Evolutionary conservation across 2,888 invertebrate genomes (phyloP).

Genomic region (Morpho achilles): DNA sequence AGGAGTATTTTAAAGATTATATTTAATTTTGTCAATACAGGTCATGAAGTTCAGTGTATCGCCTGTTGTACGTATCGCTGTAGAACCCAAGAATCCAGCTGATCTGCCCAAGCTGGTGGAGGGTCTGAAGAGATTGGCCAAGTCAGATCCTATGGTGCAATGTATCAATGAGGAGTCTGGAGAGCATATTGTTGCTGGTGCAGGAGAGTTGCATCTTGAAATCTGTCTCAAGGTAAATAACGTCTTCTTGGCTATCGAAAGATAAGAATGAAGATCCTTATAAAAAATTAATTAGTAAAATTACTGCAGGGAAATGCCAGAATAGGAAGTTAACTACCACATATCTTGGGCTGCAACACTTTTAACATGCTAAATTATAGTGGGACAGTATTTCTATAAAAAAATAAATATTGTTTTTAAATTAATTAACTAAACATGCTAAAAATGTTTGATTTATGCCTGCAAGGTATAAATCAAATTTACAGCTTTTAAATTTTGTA

Average conservation of each 20-base stretch:
- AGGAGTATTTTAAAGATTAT: background rate
- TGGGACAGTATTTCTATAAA: no score
- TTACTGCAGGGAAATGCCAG: no score
- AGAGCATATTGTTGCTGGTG: constrained; percentile 99
- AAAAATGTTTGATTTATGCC: no score
- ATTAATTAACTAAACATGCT: no score
- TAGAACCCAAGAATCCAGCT: constrained; percentile 99
- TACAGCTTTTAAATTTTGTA: no score
- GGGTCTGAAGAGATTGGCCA: constrained; percentile 98
- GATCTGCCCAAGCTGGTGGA: constrained; percentile 99
- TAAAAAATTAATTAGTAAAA: no score
- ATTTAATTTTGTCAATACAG: constrained; percentile 50
- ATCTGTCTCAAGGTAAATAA: constrained; percentile 92
- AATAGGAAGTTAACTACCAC: no score
- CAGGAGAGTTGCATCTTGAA: constrained; percentile 99
- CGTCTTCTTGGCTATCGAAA: background rate
- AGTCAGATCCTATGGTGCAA: constrained; percentile 99
- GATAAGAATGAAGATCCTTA: no score
- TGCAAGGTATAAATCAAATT: no score
- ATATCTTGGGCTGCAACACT: no score
- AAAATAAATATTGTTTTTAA: no score
- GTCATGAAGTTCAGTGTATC: constrained; percentile 99
- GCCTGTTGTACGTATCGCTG: constrained; percentile 99
- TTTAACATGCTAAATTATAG: no score
- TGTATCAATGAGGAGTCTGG: constrained; percentile 99